Conservation (phyloP, 30 jellyfish, hydroid and myxozoan species). For the Aurelia sp. region DNA sequence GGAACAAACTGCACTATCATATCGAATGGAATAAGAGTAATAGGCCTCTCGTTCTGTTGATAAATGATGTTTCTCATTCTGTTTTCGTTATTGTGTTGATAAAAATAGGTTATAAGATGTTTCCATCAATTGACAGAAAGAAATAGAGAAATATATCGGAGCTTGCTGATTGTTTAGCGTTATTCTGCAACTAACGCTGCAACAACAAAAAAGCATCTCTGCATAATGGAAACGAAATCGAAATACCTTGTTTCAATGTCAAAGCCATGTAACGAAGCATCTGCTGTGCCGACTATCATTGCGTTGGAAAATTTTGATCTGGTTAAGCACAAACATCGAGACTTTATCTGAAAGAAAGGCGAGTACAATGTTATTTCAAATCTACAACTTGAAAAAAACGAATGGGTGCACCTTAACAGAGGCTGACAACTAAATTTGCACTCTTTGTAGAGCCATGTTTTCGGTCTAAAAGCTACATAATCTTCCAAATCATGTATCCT, state of each 20-base stretch:
- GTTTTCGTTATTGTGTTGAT: too few relatives aligned
- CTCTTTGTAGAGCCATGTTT: too few relatives aligned
- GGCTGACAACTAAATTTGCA: too few relatives aligned
- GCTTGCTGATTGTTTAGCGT: not conserved
- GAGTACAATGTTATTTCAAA: not conserved
- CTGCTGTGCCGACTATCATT: slow-evolving; percentile 86
- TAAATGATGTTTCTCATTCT: too few relatives aligned
- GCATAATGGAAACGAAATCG: not conserved
- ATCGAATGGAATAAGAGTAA: too few relatives aligned
- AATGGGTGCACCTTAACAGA: not conserved
- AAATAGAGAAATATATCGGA: too few relatives aligned
- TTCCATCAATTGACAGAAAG: too few relatives aligned
- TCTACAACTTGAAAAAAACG: not conserved
- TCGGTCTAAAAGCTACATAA: too few relatives aligned
- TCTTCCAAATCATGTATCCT: too few relatives aligned
- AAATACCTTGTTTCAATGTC: slow-evolving; percentile 77
- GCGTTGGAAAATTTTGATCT: slow-evolving; percentile 54
- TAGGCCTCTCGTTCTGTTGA: too few relatives aligned
- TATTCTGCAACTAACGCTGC: not conserved
- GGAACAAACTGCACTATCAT: too few relatives aligned
- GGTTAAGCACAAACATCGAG: slow-evolving; percentile 77
- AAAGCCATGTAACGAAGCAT: slow-evolving; percentile 74
- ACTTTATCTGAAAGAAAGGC: slow-evolving; percentile 55
- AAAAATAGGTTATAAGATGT: too few relatives aligned
- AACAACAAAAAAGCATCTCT: not conserved